A percentile compares a stretch with the other conserved stretches of the same genome.
These are phyloP conservation scores for Carterocephalus palaemon DNA, from an alignment of 2,888 invertebrate genomes.

Conservation along the genomic window DNA sequence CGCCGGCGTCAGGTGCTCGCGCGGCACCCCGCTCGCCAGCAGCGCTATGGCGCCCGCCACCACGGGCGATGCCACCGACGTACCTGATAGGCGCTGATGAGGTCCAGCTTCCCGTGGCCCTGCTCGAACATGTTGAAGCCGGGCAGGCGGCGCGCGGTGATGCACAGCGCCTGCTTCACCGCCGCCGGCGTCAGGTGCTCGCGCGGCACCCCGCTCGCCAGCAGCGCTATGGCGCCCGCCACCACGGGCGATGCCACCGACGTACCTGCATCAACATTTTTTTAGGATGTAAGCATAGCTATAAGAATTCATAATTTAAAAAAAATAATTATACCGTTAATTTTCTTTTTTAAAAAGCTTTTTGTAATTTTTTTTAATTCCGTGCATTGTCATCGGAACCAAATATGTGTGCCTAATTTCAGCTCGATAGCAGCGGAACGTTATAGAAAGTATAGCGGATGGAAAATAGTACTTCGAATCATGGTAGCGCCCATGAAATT, in stretches of 20 bases:
- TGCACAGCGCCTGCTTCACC: constrained; percentile 96
- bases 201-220: constrained; percentile 88
- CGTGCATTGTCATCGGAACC: too few relatives aligned
- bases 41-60: constrained; percentile 97
- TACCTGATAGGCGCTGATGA: constrained; percentile 83
- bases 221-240: constrained; percentile 94
- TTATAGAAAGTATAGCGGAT: too few relatives aligned
- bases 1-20: constrained; percentile 89
- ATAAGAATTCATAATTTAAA: neutral
- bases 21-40: constrained; percentile 88
- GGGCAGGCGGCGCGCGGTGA: constrained; percentile 90
- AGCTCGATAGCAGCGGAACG: too few relatives aligned
- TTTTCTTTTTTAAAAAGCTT: too few relatives aligned
- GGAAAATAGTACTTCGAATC: too few relatives aligned
- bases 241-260: constrained; percentile 98
- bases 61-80: constrained; percentile 98
- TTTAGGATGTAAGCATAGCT: neutral
- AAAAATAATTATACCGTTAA: neutral
- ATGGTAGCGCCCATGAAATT: too few relatives aligned
- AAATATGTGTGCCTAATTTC: too few relatives aligned
- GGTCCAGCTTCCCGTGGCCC: constrained; percentile 95
- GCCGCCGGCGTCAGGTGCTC: constrained; percentile 92
- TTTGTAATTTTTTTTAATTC: too few relatives aligned
- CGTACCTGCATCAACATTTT: constrained; percentile 80
- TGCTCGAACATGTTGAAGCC: constrained; percentile 98